Evolutionary conservation across 2,797 vertebrate genomes (phyloP), one percentile per base, ranked within the genome.

Genomic region (Sebastes minor): DNA sequence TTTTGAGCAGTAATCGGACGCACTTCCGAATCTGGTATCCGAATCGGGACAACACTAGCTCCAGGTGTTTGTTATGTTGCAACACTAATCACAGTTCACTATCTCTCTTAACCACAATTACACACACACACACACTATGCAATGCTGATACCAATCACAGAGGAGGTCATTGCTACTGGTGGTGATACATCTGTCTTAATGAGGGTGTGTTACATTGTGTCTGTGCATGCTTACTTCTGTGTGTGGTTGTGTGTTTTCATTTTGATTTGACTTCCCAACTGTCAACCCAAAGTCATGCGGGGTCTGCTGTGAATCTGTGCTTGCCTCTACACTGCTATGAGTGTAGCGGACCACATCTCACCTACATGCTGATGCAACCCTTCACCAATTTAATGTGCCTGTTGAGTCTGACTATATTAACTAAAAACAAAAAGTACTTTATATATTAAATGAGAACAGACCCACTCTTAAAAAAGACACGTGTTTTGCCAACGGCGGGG

Each of bases 271-370:
- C 49, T 9, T 71, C 53, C 42, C 27, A 66, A 66, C 52, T 68
- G 56, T 85, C 71, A 89, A 78, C 80, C 84, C 61, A 77, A 59
- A 78, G 56, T 56, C 71, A 73, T 20, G 60, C 13, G 22, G 65
- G 69, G 23, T 74, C 55, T 65, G 35, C 42, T 57, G 46, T 62
- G 22, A 84, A 79, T 65, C 60, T 63, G 38, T 14, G 49, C 52
- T 0, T 20, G 18, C 46, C 46, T 46, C 20, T n/a, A 60, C 61
- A 55, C 67, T 62, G 53, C 18, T 73, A 57, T 30, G 4, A 76
- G 33, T 30, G 55, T 14, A 20, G 25, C 10, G 28, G 20, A 62
- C 33, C 10, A 5, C 67, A 81, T 72, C 28, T 28, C 20, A 11
- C 79, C 52, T 32, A 61, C 33, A 35, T 7, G 23, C 13, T 30